Conservation (phyloP, 2,113 vertebrate genomes). For the Hucho hucho region DNA sequence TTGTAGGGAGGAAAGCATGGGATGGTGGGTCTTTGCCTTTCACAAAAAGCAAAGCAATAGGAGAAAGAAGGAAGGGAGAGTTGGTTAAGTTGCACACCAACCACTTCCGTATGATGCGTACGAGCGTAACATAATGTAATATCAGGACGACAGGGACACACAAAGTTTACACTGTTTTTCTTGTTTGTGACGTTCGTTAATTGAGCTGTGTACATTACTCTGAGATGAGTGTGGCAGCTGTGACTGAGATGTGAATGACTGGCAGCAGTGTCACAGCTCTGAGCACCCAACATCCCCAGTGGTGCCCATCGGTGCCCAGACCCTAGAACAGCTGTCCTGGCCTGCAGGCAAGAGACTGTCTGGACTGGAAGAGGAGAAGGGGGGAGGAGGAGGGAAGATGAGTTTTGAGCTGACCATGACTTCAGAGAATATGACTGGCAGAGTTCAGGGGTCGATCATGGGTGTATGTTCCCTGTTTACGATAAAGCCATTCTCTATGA, state of each 20-base stretch:
- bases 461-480: too few species aligned
- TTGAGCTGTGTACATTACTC: background rate
- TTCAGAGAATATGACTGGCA: too few species aligned
- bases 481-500: too few species aligned
- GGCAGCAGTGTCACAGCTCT: slow-evolving; percentile 35
- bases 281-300: slow-evolving; percentile 40
- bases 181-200: background rate
- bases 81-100: background rate
- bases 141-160: background rate
- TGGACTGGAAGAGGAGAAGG: background rate
- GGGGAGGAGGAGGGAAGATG: background rate
- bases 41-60: background rate
- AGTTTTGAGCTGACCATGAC: too few species aligned
- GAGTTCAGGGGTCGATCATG: too few species aligned
- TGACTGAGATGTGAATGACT: slow-evolving; percentile 39
- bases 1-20: background rate
- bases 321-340: slow-evolving; percentile 50
- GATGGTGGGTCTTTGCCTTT: background rate
- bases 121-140: background rate
- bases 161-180: background rate
- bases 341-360: slow-evolving; percentile 42
- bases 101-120: background rate
- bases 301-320: slow-evolving; percentile 2
- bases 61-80: background rate
- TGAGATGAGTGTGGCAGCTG: slow-evolving; percentile 38